Conservation (phyloP, 2,113 vertebrate genomes). For the Amphiprion percula region DNA sequence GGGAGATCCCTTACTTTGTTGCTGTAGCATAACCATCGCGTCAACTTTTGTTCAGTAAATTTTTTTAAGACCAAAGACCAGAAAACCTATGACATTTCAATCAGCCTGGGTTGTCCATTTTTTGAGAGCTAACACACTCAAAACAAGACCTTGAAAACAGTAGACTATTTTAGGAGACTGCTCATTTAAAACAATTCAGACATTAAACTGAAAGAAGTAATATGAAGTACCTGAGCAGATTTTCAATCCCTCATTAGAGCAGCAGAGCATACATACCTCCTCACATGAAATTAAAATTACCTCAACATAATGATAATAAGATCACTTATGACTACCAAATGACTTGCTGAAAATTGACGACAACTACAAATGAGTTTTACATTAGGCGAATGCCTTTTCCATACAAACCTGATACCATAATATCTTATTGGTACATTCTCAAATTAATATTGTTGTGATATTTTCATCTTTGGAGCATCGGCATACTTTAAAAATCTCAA, state of each 20-base stretch:
- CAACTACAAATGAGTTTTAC: not conserved
- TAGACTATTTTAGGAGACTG: not conserved
- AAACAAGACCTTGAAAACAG: too few species aligned
- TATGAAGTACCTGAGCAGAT: slow-evolving; percentile 23
- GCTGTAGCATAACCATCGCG: too few species aligned
- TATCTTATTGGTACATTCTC: not conserved
- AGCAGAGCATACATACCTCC: not conserved
- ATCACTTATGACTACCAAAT: slow-evolving; percentile 29
- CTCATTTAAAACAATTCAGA: slow-evolving; percentile 18
- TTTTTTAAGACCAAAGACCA: too few species aligned
- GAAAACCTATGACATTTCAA: too few species aligned
- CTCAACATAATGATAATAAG: slow-evolving; percentile 30
- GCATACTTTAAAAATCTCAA: slow-evolving; percentile 12
- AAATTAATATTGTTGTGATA: slow-evolving; percentile 22
- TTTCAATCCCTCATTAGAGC: slow-evolving; percentile 36
- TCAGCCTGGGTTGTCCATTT: too few species aligned
- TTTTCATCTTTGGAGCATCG: not conserved
- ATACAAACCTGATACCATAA: slow-evolving; percentile 11
- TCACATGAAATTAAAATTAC: slow-evolving; percentile 26
- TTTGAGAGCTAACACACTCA: too few species aligned
- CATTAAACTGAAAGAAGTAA: slow-evolving; percentile 14
- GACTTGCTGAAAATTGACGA: slow-evolving; percentile 28
- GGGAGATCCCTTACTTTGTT: too few species aligned
- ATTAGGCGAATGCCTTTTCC: not conserved
- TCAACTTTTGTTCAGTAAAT: too few species aligned